Evolutionary conservation across 2,797 vertebrate genomes (phyloP), one percentile per base, ranked within the genome.

Genomic region (Etheostoma nigrum): DNA sequence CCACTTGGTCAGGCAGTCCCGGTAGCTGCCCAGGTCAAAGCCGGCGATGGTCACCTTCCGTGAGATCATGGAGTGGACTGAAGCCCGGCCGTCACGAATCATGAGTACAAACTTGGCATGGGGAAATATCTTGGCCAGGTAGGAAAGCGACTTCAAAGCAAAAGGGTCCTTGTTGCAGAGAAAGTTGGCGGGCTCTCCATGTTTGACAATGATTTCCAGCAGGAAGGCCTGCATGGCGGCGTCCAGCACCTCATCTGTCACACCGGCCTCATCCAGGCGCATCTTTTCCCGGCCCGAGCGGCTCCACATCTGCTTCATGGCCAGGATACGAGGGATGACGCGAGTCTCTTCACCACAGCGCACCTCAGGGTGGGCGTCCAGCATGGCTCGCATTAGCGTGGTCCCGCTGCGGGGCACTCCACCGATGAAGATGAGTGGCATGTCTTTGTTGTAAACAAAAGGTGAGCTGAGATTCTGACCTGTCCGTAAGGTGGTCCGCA

Each of bases 141-240:
- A 99, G 58, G 96, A 95, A 4, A 99, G 93, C 45, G 98, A 99
- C 91, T 99, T 99, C 19, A 99, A 92, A 55, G 98, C 97, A 62
- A 99, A 99, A 0, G 98, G 98, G 86, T 99, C 98, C 92, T 99
- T 99, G 94, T 99, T 99, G 86, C 98, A 99, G 79, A 99, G 90
- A 73, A 97, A 99, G 0, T 96, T 96, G 8, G 98, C 98, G 0
- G 97, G 98, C 81, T 99, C 98, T 1, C 98, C 98, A 0, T 99
- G 98, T 66, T 98, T 99, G 65, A 98, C 97, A 0, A 99, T 99
- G 74, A 99, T 96, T 91, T 99, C 98, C 87, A 99, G 73, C 33
- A 99, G 86, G 72, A 99, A 99, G 0, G 98, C 98, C 91, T 96
- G 97, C 98, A 99, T 99, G 89, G 98, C 98, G 0, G 97, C 97